phyloP scores from a whole-genome alignment of 2,888 invertebrate genomes.

The Marasmarcha lunaedactyla region DNA sequence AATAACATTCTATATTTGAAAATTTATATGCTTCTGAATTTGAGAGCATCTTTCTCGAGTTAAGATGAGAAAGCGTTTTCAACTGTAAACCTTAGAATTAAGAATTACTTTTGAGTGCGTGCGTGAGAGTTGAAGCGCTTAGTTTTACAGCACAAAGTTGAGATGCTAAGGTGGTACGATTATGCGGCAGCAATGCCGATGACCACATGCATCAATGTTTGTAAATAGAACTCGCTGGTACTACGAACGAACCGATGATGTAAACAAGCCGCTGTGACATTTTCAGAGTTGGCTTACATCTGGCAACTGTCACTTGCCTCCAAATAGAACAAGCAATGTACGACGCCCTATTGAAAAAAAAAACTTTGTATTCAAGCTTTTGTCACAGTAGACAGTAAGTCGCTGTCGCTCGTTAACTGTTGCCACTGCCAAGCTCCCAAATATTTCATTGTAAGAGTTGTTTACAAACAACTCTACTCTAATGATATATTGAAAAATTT shows the following conservation, averaged over 20 bases:
- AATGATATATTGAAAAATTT: too few species aligned
- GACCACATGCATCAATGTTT: constrained; percentile 70
- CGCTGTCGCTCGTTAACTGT: constrained; percentile 11
- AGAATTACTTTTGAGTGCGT: neutral
- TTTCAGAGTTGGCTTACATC: constrained; percentile 31
- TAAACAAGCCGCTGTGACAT: constrained; percentile 24
- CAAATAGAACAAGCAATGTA: constrained; percentile 1
- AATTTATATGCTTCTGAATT: constrained; percentile 59
- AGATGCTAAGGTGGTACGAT: constrained; percentile 56
- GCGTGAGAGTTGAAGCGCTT: neutral
- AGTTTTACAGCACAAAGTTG: constrained; percentile 38
- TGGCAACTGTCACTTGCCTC: constrained; percentile 15
- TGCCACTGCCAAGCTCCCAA: neutral
- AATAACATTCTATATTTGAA: constrained; percentile 70
- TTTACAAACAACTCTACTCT: constrained; percentile 42
- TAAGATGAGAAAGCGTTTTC: neutral
- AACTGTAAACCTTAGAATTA: neutral
- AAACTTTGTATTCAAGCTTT: neutral
- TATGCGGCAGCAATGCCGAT: constrained; percentile 64
- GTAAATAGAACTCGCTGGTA: constrained; percentile 60
- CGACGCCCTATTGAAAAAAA: neutral
- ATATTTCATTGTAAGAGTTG: neutral
- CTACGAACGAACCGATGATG: constrained; percentile 38
- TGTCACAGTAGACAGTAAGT: neutral
- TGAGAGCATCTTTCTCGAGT: constrained; percentile 36